A percentile compares a stretch with the other conserved stretches of the same genome.
These are phyloP conservation scores for Drosophila kambysellisi DNA, from an alignment of 2,888 invertebrate species.

Conservation along the genomic window DNA sequence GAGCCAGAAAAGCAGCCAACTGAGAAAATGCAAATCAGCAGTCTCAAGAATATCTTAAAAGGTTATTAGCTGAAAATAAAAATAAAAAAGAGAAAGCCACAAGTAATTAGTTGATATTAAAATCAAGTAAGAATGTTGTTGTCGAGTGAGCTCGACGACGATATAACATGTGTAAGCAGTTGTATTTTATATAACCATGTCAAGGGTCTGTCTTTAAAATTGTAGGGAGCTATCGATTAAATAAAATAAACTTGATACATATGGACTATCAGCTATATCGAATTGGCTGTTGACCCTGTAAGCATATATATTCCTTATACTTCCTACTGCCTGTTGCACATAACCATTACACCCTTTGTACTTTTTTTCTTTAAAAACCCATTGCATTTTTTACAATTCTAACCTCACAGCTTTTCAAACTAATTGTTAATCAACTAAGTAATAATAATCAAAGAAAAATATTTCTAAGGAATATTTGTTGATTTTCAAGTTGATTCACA, in stretches of 20 bases:
- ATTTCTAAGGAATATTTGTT: background rate
- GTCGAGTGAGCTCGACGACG: background rate
- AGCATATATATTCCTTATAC: background rate
- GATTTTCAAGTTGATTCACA: background rate
- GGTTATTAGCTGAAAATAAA: background rate
- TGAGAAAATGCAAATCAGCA: slow-evolving; percentile 20
- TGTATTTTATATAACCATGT: background rate
- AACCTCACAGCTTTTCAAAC: background rate
- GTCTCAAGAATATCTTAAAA: background rate
- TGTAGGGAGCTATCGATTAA: background rate
- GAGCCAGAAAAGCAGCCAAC: slow-evolving; percentile 8
- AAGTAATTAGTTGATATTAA: background rate
- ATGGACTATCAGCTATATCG: background rate
- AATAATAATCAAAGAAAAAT: background rate
- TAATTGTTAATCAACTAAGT: background rate
- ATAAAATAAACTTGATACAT: background rate
- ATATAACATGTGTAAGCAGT: background rate
- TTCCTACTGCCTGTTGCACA: background rate
- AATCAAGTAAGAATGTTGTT: background rate
- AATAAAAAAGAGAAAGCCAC: background rate
- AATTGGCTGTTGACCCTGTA: background rate
- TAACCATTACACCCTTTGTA: background rate
- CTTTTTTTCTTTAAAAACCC: background rate
- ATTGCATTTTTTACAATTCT: background rate
- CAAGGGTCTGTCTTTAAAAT: background rate